Evolutionary conservation across 2,113 vertebrate genomes (phyloP), one percentile per base, ranked within the genome.

Genomic region (Sterrhoptilus dennistouni): DNA sequence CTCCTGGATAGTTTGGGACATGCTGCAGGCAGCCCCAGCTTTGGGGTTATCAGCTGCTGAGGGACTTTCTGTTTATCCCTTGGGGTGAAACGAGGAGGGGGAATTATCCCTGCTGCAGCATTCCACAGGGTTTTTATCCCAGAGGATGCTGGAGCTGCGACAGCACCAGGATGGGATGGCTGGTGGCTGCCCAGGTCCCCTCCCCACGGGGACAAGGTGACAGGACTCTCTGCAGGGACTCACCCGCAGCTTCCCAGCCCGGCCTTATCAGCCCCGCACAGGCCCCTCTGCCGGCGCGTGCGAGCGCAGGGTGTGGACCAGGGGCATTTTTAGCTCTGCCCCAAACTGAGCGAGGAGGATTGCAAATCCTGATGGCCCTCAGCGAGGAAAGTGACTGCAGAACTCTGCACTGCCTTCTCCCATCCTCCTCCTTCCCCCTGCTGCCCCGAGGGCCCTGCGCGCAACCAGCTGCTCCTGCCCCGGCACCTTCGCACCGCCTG

Each of bases 191-290:
- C 20, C 6, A 11, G 40, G 38, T 53, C 19, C 44, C 47, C 33
- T 47, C 47, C 25, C 24, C 1, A 0, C 1, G 5, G 79, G 71
- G 86, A 42, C 4, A 17, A 65, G 69, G 83, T 59, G 60, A 22
- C 84, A 79, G 94, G 90, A 94, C 74, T 91, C 75, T 54, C 36
- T 3, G 14, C 91, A 88, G 1, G 0, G 74, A 78, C 75, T 94
- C 18, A 0, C 57, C 29, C 2, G 0, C 54, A 36, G 94, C 65
- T 64, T 76, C 66, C 74, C 71, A 6, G 38, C 61, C 10, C 1
- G 3, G 82, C 92, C 90, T 96, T 97, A 97, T 97, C 96, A 77
- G 83, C 1, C 71, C 90, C 0, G 2, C 79, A 27, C 95, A 97
- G 10, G 3, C 79, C 5, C 1, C 8, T 8, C 8, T 5, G 42